phyloP scores from a whole-genome alignment of 1,140 invertebrate species.

The Drosophila seguyi region DNA sequence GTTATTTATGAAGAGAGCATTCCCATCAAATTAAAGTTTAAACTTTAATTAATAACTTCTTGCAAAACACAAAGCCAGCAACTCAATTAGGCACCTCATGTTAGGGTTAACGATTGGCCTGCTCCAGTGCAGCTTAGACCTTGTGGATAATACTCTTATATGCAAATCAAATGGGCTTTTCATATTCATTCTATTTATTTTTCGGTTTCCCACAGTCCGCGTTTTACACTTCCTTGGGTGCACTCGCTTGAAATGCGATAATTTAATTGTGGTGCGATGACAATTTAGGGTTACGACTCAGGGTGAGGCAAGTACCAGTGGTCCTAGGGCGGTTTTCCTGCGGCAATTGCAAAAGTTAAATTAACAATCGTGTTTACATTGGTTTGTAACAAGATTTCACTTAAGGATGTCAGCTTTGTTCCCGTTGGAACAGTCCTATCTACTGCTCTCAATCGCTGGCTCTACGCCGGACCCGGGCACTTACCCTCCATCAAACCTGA shows the following conservation, averaged over 20 bases:
- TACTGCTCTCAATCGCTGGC: slow-evolving; percentile 25
- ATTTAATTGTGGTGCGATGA: slow-evolving; percentile 82
- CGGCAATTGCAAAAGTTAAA: slow-evolving; percentile 78
- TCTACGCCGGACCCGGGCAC: slow-evolving; percentile 23
- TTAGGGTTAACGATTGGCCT: slow-evolving; percentile 32
- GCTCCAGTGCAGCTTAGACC: slow-evolving; percentile 19
- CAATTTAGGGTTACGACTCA: slow-evolving; percentile 28
- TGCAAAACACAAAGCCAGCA: background rate
- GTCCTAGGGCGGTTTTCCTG: slow-evolving; percentile 32
- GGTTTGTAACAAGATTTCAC: slow-evolving; percentile 85
- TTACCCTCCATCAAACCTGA: slow-evolving; percentile 79
- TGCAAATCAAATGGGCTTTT: slow-evolving; percentile 68
- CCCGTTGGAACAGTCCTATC: slow-evolving; percentile 26
- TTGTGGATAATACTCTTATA: slow-evolving; percentile 31
- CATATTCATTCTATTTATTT: slow-evolving; percentile 53
- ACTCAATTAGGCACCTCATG: slow-evolving; percentile 11
- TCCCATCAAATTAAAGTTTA: background rate
- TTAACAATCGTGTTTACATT: slow-evolving; percentile 85
- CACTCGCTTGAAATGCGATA: slow-evolving; percentile 80
- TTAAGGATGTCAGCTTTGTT: slow-evolving; percentile 82
- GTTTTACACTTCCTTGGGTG: slow-evolving; percentile 45
- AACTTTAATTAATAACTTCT: background rate
- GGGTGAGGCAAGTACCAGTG: background rate
- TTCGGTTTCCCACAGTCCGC: slow-evolving; percentile 70
- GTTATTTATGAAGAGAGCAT: background rate